Evolutionary conservation across 2,888 invertebrate genomes (phyloP).

Genomic region (Melanargia galathea): DNA sequence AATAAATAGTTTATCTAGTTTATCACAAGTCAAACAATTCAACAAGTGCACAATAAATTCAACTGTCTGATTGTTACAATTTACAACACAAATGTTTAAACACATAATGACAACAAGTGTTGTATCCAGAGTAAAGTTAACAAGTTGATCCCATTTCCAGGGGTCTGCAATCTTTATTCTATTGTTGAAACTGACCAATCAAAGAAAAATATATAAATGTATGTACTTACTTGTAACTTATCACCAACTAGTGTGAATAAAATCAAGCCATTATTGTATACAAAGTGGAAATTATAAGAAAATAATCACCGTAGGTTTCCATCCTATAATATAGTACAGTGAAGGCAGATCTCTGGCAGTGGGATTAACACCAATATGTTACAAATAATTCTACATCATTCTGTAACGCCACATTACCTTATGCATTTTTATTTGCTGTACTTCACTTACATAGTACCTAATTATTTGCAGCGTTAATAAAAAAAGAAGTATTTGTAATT

Average conservation of each 20-base stretch:
- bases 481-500: neutral
- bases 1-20: conserved; percentile 19
- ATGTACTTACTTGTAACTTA: too few relatives aligned
- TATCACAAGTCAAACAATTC: conserved; percentile 19
- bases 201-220: too few relatives aligned
- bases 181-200: too few relatives aligned
- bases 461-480: conserved; percentile 4
- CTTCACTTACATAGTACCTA: conserved; percentile 1
- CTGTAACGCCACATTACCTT: neutral
- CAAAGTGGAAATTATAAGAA: too few relatives aligned
- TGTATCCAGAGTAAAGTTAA: neutral
- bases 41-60: conserved; percentile 10
- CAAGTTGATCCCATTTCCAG: too few relatives aligned
- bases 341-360: neutral
- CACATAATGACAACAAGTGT: neutral
- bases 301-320: too few relatives aligned
- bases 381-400: neutral
- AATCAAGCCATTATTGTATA: too few relatives aligned
- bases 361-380: neutral
- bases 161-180: too few relatives aligned
- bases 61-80: neutral
- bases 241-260: too few relatives aligned
- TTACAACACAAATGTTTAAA: neutral
- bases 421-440: neutral
- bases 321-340: too few relatives aligned